Evolutionary conservation across 2,888 invertebrate genomes (phyloP), one percentile per base, ranked within the genome.

Genomic region (Drosophila rubida): DNA sequence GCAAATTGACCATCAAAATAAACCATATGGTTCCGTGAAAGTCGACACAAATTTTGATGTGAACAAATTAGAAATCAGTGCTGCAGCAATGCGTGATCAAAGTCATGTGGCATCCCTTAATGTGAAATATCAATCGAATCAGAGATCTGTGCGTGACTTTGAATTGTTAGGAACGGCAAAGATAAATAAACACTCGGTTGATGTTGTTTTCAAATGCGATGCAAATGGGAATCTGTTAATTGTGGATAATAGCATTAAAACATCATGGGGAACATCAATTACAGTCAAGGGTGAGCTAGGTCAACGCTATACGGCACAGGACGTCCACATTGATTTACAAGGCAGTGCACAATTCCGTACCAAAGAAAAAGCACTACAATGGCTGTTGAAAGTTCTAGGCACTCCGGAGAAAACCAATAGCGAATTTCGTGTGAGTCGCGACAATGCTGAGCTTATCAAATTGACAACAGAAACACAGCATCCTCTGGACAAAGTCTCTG

Each of bases 81-180:
- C 94, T 0, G 93, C 94, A 68, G 92, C 94, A 0, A 91, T 93
- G 30, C 95, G 95, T 79, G 92, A 93, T 0, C 94, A 94, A 65
- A 93, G 94, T 67, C 94, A 94, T 68, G 94, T 94, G 46, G 92
- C 94, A 0, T 93, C 93, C 1, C 87, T 93, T 0, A 92, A 93
- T 49, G 65, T 94, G 0, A 92, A 93, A 11, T 91, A 92, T 1
- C 91, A 93, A 59, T 80, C 89, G 14, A 91, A 93, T 67, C 89
- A 90, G 22, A 92, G 92, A 32, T 80, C 91, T 0, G 74, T 83
- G 1, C 81, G 87, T 9, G 90, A 91, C 23, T 94, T 94, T 2
- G 94, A 94, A 54, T 75, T 95, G 0, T 93, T 94, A 14, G 92
- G 95, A 0, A 94, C 94, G 72, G 92, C 93, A 0, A 93, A 93